A percentile compares a stretch with the other conserved stretches of the same genome.
phyloP scores from a whole-genome alignment of 2,113 vertebrate species.

The Smithornis capensis region DNA sequence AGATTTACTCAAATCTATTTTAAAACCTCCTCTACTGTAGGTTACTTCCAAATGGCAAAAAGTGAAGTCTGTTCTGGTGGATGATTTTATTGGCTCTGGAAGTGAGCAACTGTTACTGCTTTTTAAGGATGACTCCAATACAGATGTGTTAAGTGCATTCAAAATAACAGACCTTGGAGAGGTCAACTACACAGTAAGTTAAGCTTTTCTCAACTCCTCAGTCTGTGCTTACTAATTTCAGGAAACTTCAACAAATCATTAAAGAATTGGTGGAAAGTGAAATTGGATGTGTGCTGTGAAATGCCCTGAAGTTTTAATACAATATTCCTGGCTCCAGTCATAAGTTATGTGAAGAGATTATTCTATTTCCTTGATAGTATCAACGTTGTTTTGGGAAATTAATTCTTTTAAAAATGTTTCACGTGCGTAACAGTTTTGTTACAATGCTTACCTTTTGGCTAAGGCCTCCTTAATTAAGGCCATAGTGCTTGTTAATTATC shows the following conservation, averaged over 20 bases:
- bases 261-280: neutral
- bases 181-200: conserved; percentile 83
- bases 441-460: neutral
- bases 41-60: conserved; percentile 81
- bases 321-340: neutral
- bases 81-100: conserved; percentile 88
- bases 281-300: neutral
- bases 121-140: conserved; percentile 70
- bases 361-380: neutral
- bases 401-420: neutral
- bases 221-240: neutral
- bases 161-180: conserved; percentile 84
- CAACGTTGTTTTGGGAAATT: neutral
- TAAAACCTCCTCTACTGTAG: conserved; percentile 69
- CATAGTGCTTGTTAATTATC: neutral
- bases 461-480: neutral
- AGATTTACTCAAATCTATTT: neutral
- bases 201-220: conserved; percentile 14
- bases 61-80: conserved; percentile 78
- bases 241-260: neutral
- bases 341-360: neutral
- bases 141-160: conserved; percentile 71
- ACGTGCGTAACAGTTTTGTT: neutral
- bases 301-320: neutral
- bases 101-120: conserved; percentile 87